Evolutionary conservation across 37 sponge, comb jelly and placozoan genomes (phyloP), one percentile per base, ranked within the genome.

Genomic region (Chondrosia reniformis): DNA sequence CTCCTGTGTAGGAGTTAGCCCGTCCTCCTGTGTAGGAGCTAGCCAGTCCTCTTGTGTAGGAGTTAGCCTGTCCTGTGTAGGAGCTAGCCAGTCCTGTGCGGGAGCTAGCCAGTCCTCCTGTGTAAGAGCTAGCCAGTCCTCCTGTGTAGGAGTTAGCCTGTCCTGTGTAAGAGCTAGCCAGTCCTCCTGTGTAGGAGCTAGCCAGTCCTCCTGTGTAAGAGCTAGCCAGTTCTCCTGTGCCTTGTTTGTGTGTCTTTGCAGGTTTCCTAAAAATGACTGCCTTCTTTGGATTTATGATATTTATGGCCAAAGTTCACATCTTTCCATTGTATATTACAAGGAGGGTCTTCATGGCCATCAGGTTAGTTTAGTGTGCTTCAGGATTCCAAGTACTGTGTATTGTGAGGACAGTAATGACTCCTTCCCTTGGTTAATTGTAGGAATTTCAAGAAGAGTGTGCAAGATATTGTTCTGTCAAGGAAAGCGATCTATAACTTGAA

Each of bases 261-360:
- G 91, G 85, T 4, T 89, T 86, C 56, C 39, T 92, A 45, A 82
- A 87, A 63, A 84, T 95, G 45, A 30, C 76, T 2, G 61, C 93
- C 76, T 91, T 84, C 74, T 80, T 92, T 46, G 84, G 84, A 30
- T 90, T 95, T 76, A 90, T 93, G 88, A 22, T 71, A 36, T 85
- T 98, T 56, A 95, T 98, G 99, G 82, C 93, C 38, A 88, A 83
- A 66, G 81, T 95, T 28, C 89, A 90, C 45, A 89, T 91, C 46
- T 84, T 95, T 46, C 99, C 99, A 22, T 87, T 98, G 28, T 95
- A 97, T 63, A 91, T 91, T 32, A 84, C 91, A 59, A 54, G 99
- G 64, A 88, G 97, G 55, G 67, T 91, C 59, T 98, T 92, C 81
- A 77, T 91, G 34, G 86, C 99, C 24, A 81, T 89, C 55, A 88